A percentile compares a stretch with the other conserved stretches of the same genome.
Evolutionary conservation across 2,113 vertebrate genomes (phyloP).

Genomic region (Columba janthina): DNA sequence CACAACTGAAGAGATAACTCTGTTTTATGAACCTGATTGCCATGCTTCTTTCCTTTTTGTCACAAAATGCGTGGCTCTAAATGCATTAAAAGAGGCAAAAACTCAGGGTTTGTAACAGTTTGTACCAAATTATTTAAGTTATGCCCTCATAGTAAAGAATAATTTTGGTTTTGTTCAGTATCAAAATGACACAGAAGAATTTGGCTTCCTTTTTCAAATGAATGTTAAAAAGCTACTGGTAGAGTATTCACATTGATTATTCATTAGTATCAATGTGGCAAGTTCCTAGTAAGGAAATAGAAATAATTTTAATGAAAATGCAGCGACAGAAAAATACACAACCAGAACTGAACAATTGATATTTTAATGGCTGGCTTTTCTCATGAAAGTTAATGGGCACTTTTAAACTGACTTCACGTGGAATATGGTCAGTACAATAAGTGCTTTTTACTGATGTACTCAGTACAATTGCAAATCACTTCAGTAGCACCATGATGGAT

Average conservation of each 20-base stretch:
- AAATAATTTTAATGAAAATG: slow-evolving; percentile 29
- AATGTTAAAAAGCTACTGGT: not conserved
- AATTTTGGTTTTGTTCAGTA: slow-evolving; percentile 50
- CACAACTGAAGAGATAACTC: not conserved
- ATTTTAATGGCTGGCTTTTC: slow-evolving; percentile 35
- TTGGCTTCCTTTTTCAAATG: not conserved
- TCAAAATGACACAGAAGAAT: slow-evolving; percentile 1
- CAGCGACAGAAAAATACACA: slow-evolving; percentile 41
- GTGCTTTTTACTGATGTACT: not conserved
- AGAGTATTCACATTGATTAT: not conserved
- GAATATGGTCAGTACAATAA: not conserved
- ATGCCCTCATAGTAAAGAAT: not conserved
- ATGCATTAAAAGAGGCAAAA: not conserved
- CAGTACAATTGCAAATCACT: not conserved
- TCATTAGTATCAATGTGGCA: not conserved
- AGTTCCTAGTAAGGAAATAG: not conserved
- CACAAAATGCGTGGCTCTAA: not conserved
- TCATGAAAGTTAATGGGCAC: slow-evolving; percentile 26
- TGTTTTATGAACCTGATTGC: not conserved
- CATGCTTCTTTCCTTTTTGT: not conserved
- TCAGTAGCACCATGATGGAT: not conserved
- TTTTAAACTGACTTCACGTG: not conserved
- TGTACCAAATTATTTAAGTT: not conserved
- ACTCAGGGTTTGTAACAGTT: not conserved
- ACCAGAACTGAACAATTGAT: slow-evolving; percentile 1